Percentiles rank a stretch among this genome's conserved stretches.
Conservation (phyloP, 2,888 invertebrate species). For the Drosophila nigritarsus region DNA sequence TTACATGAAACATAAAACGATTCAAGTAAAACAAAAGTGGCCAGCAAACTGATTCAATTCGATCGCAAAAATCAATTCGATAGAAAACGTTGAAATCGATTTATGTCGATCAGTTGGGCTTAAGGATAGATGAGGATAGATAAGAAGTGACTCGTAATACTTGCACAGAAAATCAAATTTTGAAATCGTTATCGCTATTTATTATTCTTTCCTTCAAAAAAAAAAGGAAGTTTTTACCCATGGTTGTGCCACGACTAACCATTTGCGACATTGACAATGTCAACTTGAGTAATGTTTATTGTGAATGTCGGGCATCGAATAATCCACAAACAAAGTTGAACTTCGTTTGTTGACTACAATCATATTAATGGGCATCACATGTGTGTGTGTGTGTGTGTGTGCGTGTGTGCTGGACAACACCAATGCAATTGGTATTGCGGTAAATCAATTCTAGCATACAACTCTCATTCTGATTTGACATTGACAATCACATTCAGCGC, state of each 20-base stretch:
- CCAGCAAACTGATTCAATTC: not conserved
- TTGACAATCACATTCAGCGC: not conserved
- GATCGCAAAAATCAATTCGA: not conserved
- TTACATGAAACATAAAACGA: too few species aligned
- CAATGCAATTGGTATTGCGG: constrained; percentile 47
- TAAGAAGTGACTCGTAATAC: not conserved
- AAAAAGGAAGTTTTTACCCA: not conserved
- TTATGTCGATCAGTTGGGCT: not conserved
- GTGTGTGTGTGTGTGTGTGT: constrained; percentile 3
- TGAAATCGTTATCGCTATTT: not conserved
- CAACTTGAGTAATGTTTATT: constrained; percentile 45
- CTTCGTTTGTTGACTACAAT: constrained; percentile 38
- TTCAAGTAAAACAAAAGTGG: too few species aligned
- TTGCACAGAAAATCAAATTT: not conserved
- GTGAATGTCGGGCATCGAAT: constrained; percentile 27
- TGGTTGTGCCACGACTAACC: constrained; percentile 26
- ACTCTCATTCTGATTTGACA: constrained; percentile 22
- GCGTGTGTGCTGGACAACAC: constrained; percentile 6
- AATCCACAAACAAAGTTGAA: constrained; percentile 28
- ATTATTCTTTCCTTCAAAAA: too few species aligned
- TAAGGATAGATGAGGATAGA: not conserved
- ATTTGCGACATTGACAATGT: constrained; percentile 53
- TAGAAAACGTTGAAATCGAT: not conserved
- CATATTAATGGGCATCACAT: constrained; percentile 59
- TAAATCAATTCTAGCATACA: constrained; percentile 47